These are phyloP conservation scores for Anseranas semipalmata DNA, from an alignment of 2,113 vertebrate genomes.

Conservation along the genomic window DNA sequence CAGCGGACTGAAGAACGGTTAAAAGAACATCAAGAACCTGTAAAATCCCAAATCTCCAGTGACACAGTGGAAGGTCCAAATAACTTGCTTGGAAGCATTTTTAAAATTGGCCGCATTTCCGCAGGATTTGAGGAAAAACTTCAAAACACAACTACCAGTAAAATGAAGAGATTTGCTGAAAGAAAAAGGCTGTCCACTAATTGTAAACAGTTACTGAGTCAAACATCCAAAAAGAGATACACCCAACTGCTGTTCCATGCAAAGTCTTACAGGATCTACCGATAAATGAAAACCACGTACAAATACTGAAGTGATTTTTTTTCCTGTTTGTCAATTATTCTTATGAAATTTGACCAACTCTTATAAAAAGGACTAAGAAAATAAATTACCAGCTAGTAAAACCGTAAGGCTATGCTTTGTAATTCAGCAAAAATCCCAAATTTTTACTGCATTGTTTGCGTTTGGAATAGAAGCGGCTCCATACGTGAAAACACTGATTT, in stretches of 20 bases:
- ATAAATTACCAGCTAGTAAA: neutral
- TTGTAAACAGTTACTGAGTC: neutral
- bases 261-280: neutral
- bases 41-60: neutral
- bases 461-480: neutral
- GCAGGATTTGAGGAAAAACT: neutral
- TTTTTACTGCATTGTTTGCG: neutral
- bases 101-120: neutral
- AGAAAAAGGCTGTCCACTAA: neutral
- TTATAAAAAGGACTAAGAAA: neutral
- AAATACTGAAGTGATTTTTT: neutral
- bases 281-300: slow-evolving; percentile 1
- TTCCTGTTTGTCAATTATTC: neutral
- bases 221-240: neutral
- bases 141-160: neutral
- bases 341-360: neutral
- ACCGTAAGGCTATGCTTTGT: neutral
- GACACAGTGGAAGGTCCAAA: neutral
- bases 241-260: neutral
- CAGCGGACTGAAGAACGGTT: neutral
- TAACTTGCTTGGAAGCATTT: neutral
- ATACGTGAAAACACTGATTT: neutral
- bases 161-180: neutral
- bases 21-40: neutral
- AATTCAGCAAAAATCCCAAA: neutral